phyloP scores from a whole-genome alignment of 1,140 invertebrate species.

The Himalopsyche phryganea region DNA sequence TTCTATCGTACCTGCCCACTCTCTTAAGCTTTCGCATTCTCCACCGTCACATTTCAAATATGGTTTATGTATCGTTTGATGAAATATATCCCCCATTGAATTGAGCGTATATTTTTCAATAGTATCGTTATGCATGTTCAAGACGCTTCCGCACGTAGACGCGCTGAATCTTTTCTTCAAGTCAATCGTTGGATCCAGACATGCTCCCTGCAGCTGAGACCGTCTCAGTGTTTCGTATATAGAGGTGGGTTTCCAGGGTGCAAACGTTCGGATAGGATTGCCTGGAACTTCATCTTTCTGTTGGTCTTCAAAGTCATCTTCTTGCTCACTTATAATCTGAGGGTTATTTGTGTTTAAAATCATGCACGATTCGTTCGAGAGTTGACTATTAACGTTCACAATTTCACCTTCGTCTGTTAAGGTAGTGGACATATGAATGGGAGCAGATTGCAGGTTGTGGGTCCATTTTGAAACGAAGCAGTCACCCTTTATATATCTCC shows the following conservation, averaged over 20 bases:
- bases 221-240: conserved; percentile 17
- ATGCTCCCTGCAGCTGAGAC: conserved; percentile 13
- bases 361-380: conserved; percentile 4
- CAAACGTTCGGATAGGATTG: background rate
- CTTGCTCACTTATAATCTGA: no score
- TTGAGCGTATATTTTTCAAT: conserved; percentile 17
- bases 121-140: background rate
- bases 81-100: conserved; percentile 26
- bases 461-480: conserved; percentile 19
- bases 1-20: conserved; percentile 5
- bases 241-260: conserved; percentile 13
- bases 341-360: no score
- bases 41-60: background rate
- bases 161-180: conserved; percentile 14
- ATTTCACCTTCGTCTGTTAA: conserved; percentile 15
- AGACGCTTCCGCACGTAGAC: conserved; percentile 17
- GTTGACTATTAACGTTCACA: conserved; percentile 7
- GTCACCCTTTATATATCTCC: conserved; percentile 12
- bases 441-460: conserved; percentile 20
- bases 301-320: no score
- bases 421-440: conserved; percentile 13
- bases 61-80: conserved; percentile 7
- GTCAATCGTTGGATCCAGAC: conserved; percentile 25
- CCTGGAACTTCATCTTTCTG: no score
- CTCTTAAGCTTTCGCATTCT: background rate